Conservation (phyloP, 2,888 invertebrate species). For the Ptilodon capucinus region DNA sequence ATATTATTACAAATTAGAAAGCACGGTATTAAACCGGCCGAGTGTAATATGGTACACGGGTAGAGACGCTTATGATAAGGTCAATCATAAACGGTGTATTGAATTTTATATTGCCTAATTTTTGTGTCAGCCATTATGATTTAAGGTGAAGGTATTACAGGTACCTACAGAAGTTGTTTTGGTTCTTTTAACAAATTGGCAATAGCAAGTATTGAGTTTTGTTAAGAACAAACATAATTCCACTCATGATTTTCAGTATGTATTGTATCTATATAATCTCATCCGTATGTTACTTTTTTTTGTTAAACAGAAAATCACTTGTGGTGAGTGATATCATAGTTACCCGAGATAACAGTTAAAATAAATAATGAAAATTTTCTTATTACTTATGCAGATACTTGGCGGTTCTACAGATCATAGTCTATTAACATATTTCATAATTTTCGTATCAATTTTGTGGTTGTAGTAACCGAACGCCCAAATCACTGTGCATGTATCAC, state of each 20-base stretch:
- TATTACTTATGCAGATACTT: conserved; percentile 20
- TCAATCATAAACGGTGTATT: conserved; percentile 47
- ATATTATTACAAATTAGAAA: conserved; percentile 43
- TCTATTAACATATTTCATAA: conserved; percentile 37
- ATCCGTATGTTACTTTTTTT: too few species aligned
- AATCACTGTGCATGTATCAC: conserved; percentile 52
- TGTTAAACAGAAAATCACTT: too few species aligned
- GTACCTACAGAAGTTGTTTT: too few species aligned
- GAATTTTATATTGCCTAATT: conserved; percentile 46
- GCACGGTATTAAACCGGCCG: conserved; percentile 39
- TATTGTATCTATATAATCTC: too few species aligned
- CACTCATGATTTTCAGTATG: too few species aligned
- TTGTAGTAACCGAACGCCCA: conserved; percentile 44
- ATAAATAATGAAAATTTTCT: too few species aligned
- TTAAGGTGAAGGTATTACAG: too few species aligned
- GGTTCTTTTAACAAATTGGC: too few species aligned
- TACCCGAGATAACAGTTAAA: too few species aligned
- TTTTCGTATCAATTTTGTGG: conserved; percentile 35
- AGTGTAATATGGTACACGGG: conserved; percentile 37
- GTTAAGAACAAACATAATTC: too few species aligned
- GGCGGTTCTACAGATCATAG: conserved; percentile 17
- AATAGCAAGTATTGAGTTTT: too few species aligned
- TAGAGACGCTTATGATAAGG: conserved; percentile 43
- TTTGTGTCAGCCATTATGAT: conserved; percentile 26
- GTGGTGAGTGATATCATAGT: too few species aligned